Conservation (phyloP, 2,888 invertebrate genomes). For the Trichogramma evanescens region DNA sequence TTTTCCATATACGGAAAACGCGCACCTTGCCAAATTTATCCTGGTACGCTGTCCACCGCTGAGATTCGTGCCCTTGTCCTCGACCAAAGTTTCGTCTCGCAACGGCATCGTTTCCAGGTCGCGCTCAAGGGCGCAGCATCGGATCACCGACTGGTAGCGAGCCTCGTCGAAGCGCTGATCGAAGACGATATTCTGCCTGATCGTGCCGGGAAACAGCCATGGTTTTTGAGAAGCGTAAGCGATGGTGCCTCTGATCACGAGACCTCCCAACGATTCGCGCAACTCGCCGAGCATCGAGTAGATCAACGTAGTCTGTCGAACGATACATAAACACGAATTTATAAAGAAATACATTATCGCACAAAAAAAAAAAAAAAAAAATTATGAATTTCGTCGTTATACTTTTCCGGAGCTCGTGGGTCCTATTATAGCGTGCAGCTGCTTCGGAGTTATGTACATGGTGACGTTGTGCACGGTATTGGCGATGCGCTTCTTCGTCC, state of each 20-base stretch:
- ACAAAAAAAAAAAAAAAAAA: not conserved
- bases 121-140: constrained; percentile 57
- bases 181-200: constrained; percentile 74
- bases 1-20: not conserved
- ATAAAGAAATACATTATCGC: not conserved
- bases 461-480: constrained; percentile 48
- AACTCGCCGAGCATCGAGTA: constrained; percentile 69
- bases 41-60: constrained; percentile 78
- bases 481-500: constrained; percentile 41
- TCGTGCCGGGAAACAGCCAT: constrained; percentile 66
- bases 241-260: constrained; percentile 58
- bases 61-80: constrained; percentile 69
- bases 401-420: constrained; percentile 83
- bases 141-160: constrained; percentile 52
- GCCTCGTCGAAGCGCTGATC: constrained; percentile 57
- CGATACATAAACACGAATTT: not conserved
- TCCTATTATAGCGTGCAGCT: constrained; percentile 73
- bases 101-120: constrained; percentile 65
- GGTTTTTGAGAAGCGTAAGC: constrained; percentile 74
- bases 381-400: constrained; percentile 11
- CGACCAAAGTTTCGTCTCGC: constrained; percentile 68
- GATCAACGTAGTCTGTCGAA: constrained; percentile 53
- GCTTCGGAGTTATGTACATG: constrained; percentile 47
- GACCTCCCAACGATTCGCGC: constrained; percentile 54
- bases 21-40: constrained; percentile 61